Base-by-base conservation (phyloP, 2,113 vertebrate genomes). In the Pipa parva region DNA sequence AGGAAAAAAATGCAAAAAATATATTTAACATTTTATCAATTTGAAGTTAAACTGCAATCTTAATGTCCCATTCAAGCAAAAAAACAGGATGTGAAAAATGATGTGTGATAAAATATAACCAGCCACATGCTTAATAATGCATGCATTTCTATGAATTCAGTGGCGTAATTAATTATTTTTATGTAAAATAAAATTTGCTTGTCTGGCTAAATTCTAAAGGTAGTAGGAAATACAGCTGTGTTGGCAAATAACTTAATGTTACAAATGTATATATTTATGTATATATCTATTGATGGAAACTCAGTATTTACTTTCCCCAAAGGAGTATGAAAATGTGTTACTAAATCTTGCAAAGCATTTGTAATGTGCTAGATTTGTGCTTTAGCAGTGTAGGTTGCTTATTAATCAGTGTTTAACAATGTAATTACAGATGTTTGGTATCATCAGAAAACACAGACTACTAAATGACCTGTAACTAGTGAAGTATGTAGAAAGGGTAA, bases 341-440 rank as follows among this genome's bases (percentile, higher is more conserved):
- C 73, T 76, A 79, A 85, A 85, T 80, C 80, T 84, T 86, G 83
- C 69, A 83, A 85, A 77, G 52, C 77, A 75, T 81, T 73, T 77
- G 78, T 76, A 82, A 82, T 86, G 86, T 83, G 64, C 78, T 78
- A 85, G 73, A 80, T 83, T 87, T 50, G 52, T 81, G 79, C 88
- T 87, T 86, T 84, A 83, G 83, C 81, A 80, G 86, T 89, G 82
- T 84, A 82, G 83, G 78, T 80, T 85, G 83, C 86, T 91, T 93
- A 94, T 94, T 93, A 92, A 97, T 95, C 92, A 93, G 87, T 91
- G 90, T 92, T 93, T 93, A 92, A 85, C 85, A 87, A 85, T 84
- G 83, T 91, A 92, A 94, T 94, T 95, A 90, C 87, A 87, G 84
- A 82, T 90, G 85, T 88, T 92, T 88, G 85, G 85, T 88, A 85